Conservation (phyloP, 2,888 invertebrate genomes). For the Schizaphis graminum region DNA sequence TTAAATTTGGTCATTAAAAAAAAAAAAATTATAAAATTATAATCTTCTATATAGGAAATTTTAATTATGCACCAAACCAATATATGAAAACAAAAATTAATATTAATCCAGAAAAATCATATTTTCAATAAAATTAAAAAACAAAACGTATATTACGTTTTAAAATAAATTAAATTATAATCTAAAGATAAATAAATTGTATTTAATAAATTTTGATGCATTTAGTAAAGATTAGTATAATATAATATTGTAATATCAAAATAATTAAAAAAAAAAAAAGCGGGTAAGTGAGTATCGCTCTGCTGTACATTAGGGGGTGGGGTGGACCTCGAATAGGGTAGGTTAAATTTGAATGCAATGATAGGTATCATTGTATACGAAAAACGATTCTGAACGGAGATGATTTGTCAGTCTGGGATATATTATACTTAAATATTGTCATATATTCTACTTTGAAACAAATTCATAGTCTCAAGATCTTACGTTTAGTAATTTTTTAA, state of each 20-base stretch:
- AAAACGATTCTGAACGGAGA: too few relatives aligned
- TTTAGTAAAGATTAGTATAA: not conserved
- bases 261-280: too few relatives aligned
- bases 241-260: not conserved
- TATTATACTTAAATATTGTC: too few relatives aligned
- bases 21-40: not conserved
- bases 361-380: too few relatives aligned
- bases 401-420: too few relatives aligned
- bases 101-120: not conserved
- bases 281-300: too few relatives aligned
- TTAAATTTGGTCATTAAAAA: not conserved
- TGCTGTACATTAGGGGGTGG: too few relatives aligned
- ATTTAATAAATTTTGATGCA: not conserved
- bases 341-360: too few relatives aligned
- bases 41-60: not conserved
- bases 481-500: too few relatives aligned
- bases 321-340: too few relatives aligned
- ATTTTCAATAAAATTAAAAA: not conserved
- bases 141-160: not conserved
- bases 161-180: not conserved
- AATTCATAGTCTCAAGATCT: too few relatives aligned
- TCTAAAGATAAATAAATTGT: not conserved
- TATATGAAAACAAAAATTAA: not conserved
- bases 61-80: not conserved
- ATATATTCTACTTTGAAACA: too few relatives aligned